phyloP scores from a whole-genome alignment of 2,797 vertebrate species.

The Oreochromis grahami region DNA sequence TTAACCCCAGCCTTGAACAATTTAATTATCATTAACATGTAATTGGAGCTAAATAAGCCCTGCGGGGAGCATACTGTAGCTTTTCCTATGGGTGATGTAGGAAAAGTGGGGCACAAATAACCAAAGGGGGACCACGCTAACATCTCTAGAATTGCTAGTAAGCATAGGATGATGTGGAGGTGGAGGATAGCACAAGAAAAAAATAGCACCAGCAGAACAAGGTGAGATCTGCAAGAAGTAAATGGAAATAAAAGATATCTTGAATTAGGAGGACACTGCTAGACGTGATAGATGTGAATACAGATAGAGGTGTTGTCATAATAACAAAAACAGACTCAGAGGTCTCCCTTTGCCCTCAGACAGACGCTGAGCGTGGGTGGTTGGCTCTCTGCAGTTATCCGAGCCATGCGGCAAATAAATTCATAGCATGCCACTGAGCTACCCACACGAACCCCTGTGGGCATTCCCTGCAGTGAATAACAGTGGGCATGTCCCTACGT shows the following conservation, averaged over 20 bases:
- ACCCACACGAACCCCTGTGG: constrained; percentile 56
- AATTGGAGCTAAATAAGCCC: constrained; percentile 32
- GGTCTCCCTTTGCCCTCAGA: constrained; percentile 41
- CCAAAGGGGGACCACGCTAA: constrained; percentile 21
- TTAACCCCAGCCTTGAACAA: constrained; percentile 31
- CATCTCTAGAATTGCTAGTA: not conserved
- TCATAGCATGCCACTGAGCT: constrained; percentile 64
- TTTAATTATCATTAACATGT: constrained; percentile 41
- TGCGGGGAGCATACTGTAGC: constrained; percentile 1
- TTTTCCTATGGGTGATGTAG: constrained; percentile 1
- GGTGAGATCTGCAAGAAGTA: not conserved
- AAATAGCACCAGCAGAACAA: not conserved
- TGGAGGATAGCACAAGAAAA: not conserved
- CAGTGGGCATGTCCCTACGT: constrained; percentile 32
- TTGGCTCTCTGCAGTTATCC: constrained; percentile 54
- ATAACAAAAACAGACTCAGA: constrained; percentile 44
- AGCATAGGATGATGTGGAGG: not conserved
- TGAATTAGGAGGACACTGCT: not conserved
- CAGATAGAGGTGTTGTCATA: constrained; percentile 14
- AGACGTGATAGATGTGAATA: not conserved
- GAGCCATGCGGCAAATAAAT: constrained; percentile 62
- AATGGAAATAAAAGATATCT: not conserved
- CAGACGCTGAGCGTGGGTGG: constrained; percentile 54
- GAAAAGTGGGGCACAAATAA: constrained; percentile 44
- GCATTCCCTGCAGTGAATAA: constrained; percentile 62